Percentiles rank a stretch among this genome's conserved stretches.
Evolutionary conservation across 2,888 invertebrate genomes (phyloP).

Genomic region (Fabriciana adippe): DNA sequence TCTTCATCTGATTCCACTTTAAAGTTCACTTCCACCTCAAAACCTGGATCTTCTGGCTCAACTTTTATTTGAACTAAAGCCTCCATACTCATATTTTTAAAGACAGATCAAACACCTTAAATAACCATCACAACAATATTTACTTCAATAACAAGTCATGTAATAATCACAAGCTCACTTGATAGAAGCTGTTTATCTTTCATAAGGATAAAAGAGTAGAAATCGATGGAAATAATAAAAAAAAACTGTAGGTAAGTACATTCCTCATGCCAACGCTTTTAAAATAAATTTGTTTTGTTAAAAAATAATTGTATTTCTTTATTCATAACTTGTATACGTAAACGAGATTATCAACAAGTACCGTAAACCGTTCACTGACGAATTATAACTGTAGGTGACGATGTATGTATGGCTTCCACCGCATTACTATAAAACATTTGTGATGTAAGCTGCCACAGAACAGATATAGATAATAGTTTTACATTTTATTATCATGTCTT

Average conservation of each 20-base stretch:
- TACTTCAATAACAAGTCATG: background rate
- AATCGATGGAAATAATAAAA: too few relatives aligned
- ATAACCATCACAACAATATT: background rate
- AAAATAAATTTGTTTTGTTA: background rate
- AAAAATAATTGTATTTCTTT: background rate
- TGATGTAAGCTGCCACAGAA: background rate
- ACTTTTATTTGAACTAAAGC: conserved; percentile 23
- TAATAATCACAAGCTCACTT: too few relatives aligned
- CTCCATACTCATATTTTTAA: background rate
- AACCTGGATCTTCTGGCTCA: conserved; percentile 18
- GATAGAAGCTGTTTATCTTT: background rate
- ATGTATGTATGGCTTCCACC: conserved; percentile 42
- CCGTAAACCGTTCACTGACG: conserved; percentile 22
- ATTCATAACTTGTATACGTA: conserved; percentile 11
- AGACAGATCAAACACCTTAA: background rate
- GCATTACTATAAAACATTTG: conserved; percentile 37
- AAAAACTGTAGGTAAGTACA: too few relatives aligned
- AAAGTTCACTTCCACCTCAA: conserved; percentile 17
- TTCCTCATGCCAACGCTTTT: too few relatives aligned
- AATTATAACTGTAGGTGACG: conserved; percentile 26
- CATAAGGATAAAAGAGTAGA: conserved; percentile 1
- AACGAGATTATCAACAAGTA: conserved; percentile 20
- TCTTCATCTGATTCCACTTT: conserved; percentile 22
- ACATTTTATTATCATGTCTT: background rate
- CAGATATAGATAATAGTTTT: background rate